Conservation (phyloP, 2,797 vertebrate genomes). For the Caiman crocodilus region DNA sequence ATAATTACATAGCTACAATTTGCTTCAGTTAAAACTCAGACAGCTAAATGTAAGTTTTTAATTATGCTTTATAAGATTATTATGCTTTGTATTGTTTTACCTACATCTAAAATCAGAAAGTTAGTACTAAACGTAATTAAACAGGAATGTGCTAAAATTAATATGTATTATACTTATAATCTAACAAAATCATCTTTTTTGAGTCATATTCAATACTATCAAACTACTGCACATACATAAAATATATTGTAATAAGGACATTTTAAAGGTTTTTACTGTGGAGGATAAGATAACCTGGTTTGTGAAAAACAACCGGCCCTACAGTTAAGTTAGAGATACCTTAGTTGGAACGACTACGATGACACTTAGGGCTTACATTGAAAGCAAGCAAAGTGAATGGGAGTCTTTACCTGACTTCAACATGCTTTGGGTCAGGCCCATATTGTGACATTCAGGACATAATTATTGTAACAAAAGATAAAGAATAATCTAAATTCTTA, state of each 20-base stretch:
- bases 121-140: constrained; percentile 38
- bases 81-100: constrained; percentile 8
- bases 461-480: background rate
- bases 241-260: background rate
- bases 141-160: background rate
- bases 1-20: background rate
- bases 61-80: no score
- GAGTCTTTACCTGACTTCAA: background rate
- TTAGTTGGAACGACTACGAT: background rate
- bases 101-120: background rate
- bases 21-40: constrained; percentile 15
- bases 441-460: background rate
- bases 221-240: background rate
- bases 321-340: background rate
- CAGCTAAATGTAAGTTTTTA: constrained; percentile 15
- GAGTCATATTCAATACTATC: background rate
- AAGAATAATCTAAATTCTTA: background rate
- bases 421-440: background rate
- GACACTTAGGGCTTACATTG: background rate
- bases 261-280: background rate
- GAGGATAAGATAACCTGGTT: background rate
- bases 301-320: background rate
- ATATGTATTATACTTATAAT: background rate
- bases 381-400: background rate
- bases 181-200: background rate